Conservation (phyloP, 2,797 vertebrate genomes). For the Spheniscus humboldti region DNA sequence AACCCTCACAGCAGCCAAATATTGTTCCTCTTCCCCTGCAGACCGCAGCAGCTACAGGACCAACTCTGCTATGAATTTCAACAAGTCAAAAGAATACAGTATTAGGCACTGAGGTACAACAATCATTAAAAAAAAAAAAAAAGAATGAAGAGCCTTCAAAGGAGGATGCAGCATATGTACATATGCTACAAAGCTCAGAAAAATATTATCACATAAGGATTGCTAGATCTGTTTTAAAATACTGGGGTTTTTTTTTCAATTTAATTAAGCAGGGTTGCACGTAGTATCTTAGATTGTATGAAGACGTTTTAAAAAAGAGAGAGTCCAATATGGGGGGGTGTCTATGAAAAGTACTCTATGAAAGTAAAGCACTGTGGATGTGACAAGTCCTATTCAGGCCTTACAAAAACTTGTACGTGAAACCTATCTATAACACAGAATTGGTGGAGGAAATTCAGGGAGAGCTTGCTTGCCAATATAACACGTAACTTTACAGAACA, state of each 20-base stretch:
- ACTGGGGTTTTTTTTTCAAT: background rate
- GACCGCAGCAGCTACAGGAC: background rate
- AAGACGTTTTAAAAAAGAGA: background rate
- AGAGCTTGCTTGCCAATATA: background rate
- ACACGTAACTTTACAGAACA: background rate
- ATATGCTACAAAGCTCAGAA: background rate
- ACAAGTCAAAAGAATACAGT: background rate
- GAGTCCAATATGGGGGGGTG: background rate
- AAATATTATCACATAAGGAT: background rate
- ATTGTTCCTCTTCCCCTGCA: background rate
- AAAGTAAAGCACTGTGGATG: background rate
- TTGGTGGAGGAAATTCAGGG: background rate
- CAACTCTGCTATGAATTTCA: background rate
- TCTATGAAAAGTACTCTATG: background rate
- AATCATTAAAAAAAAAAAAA: background rate
- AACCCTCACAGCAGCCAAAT: background rate
- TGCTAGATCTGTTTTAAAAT: background rate
- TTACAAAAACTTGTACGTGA: background rate
- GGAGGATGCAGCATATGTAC: background rate
- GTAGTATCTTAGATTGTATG: background rate
- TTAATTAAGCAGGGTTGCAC: background rate
- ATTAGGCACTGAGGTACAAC: background rate
- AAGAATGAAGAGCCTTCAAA: background rate
- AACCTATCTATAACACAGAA: background rate
- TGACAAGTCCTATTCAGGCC: background rate